Conservation (phyloP, 2,888 invertebrate species). For the Pristionchus fissidentatus region DNA sequence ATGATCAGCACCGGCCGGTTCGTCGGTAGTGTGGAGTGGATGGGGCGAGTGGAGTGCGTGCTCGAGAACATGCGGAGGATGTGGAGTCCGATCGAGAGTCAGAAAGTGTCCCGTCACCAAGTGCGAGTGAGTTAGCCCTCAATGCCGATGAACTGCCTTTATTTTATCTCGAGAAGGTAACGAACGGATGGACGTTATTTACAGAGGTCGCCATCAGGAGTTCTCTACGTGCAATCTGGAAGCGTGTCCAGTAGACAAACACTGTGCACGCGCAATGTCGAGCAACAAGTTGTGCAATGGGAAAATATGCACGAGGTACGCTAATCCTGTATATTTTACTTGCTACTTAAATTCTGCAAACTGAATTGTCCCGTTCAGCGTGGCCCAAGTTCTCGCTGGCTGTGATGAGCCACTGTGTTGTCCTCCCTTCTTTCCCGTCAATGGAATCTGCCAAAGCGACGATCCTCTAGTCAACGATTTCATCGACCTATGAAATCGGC, state of each 20-base stretch:
- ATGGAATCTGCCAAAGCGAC: constrained; percentile 65
- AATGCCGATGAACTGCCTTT: neutral
- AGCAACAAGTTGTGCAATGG: constrained; percentile 67
- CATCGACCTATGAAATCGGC: constrained; percentile 17
- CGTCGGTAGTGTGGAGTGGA: constrained; percentile 59
- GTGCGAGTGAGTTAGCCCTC: constrained; percentile 65
- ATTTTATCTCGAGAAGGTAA: neutral
- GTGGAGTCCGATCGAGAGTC: constrained; percentile 67
- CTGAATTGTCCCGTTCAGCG: constrained; percentile 51
- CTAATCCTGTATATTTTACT: no score
- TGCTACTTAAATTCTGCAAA: neutral
- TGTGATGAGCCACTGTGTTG: constrained; percentile 72
- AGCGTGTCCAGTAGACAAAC: constrained; percentile 69
- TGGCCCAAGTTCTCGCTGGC: constrained; percentile 57
- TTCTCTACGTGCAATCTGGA: constrained; percentile 71
- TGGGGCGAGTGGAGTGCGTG: constrained; percentile 74
- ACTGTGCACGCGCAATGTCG: constrained; percentile 64
- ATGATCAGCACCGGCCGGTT: neutral
- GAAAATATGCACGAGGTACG: constrained; percentile 63
- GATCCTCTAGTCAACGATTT: constrained; percentile 42
- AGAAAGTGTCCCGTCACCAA: constrained; percentile 65
- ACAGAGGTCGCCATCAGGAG: constrained; percentile 71
- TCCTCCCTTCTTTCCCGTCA: constrained; percentile 68
- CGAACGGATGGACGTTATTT: neutral
- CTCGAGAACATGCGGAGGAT: constrained; percentile 71